phyloP scores from a whole-genome alignment of 2,797 vertebrate genomes.

The Eulemur rubriventer region DNA sequence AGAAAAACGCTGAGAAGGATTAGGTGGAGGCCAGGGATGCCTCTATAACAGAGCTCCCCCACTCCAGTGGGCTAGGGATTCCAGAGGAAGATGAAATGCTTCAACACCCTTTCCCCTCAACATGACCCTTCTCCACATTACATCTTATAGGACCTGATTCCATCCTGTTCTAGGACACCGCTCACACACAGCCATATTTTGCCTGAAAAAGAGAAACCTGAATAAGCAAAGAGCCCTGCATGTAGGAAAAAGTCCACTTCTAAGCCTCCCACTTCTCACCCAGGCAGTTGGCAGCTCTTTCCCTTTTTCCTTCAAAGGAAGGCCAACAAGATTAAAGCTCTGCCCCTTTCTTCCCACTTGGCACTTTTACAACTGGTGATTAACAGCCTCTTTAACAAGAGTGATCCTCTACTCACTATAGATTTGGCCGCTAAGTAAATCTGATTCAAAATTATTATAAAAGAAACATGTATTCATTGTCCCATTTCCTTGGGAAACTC shows the following conservation, averaged over 20 bases:
- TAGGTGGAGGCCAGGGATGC: neutral
- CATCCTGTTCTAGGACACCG: neutral
- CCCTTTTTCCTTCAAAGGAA: constrained; percentile 62
- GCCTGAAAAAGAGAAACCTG: neutral
- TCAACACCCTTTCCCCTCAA: neutral
- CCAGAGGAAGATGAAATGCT: neutral
- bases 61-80: neutral
- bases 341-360: constrained; percentile 30
- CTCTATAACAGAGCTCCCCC: neutral
- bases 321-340: constrained; percentile 76
- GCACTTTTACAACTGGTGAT: constrained; percentile 61
- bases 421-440: constrained; percentile 66
- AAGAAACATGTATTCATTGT: constrained; percentile 80
- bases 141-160: neutral
- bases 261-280: neutral
- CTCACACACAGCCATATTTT: neutral
- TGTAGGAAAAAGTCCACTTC: neutral
- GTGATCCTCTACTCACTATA: constrained; percentile 52
- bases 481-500: constrained; percentile 46
- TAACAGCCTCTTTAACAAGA: constrained; percentile 75
- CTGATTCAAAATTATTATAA: constrained; percentile 66
- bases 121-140: neutral
- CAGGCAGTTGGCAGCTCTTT: constrained; percentile 65
- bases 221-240: neutral
- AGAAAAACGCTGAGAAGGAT: neutral